Evolutionary conservation across 1,140 invertebrate genomes (phyloP).

Genomic region (Drosophila punjabiensis): DNA sequence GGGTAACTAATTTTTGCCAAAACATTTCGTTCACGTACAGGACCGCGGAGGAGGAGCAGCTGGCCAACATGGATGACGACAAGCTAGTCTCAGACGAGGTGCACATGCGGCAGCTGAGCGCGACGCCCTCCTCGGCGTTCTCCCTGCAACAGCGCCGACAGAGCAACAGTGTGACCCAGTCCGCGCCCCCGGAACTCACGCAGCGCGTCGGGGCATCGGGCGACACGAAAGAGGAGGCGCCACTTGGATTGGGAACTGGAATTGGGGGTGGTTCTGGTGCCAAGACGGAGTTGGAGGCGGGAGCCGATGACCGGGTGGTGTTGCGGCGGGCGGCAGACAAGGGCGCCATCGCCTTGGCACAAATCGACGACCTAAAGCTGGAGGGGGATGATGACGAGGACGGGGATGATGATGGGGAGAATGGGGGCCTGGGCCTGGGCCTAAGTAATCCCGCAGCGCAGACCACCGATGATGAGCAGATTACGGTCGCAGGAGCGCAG

Average conservation of each 20-base stretch:
- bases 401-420: conserved; percentile 12
- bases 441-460: conserved; percentile 75
- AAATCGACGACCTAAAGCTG: conserved; percentile 72
- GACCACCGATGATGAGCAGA: conserved; percentile 72
- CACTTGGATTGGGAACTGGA: conserved; percentile 3
- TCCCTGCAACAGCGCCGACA: conserved; percentile 60
- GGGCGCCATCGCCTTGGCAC: conserved; percentile 71
- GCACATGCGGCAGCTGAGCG: conserved; percentile 74
- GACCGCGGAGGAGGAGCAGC: conserved; percentile 62
- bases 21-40: neutral
- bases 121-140: conserved; percentile 61
- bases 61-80: conserved; percentile 79
- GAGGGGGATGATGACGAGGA: conserved; percentile 61
- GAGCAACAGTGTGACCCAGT: conserved; percentile 60
- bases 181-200: conserved; percentile 62
- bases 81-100: conserved; percentile 78
- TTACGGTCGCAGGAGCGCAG: conserved; percentile 46
- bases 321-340: conserved; percentile 54
- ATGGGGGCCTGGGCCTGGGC: conserved; percentile 41
- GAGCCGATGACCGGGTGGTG: conserved; percentile 58
- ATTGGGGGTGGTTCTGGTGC: neutral
- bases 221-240: conserved; percentile 37
- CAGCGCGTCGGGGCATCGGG: conserved; percentile 33
- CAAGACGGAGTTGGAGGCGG: conserved; percentile 15
- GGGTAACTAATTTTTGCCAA: neutral